These are phyloP conservation scores for Aleiodes alternator DNA, from an alignment of 2,888 invertebrate species.

Conservation along the genomic window DNA sequence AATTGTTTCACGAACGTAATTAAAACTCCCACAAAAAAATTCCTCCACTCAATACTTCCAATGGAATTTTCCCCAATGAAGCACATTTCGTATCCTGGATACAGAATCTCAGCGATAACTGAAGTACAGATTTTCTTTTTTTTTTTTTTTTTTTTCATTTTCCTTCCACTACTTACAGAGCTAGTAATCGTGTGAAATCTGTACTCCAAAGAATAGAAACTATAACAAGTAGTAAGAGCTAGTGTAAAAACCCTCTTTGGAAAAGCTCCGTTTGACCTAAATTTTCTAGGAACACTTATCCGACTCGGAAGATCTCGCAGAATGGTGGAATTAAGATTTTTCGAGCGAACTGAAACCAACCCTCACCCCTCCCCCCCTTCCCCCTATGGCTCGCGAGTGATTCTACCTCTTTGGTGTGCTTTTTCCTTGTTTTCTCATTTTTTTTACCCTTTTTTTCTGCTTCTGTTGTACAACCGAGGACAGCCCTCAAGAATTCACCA, in stretches of 20 bases:
- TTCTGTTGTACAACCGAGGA: not conserved
- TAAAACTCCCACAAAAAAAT: too few relatives aligned
- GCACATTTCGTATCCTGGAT: too few relatives aligned
- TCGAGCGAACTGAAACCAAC: not conserved
- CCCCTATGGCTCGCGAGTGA: not conserved
- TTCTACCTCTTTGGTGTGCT: conserved; percentile 5
- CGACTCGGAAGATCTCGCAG: conserved; percentile 24
- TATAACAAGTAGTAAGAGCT: conserved; percentile 12
- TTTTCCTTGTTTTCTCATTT: not conserved
- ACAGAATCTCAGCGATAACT: not conserved
- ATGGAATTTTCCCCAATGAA: too few relatives aligned
- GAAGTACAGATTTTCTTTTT: not conserved
- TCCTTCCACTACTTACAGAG: conserved; percentile 6
- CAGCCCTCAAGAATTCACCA: not conserved
- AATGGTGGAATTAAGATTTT: conserved; percentile 44
- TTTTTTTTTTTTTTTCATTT: not conserved
- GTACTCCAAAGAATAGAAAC: not conserved
- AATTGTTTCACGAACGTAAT: too few relatives aligned
- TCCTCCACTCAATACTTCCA: too few relatives aligned
- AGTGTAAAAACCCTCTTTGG: conserved; percentile 16
- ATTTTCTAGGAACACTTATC: conserved; percentile 31
- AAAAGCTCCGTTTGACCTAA: conserved; percentile 39
- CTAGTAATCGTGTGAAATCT: conserved; percentile 27
- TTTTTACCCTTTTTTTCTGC: not conserved
- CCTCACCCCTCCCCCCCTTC: too few relatives aligned